Conservation (phyloP, 2,888 invertebrate species). For the Noctua janthe region DNA sequence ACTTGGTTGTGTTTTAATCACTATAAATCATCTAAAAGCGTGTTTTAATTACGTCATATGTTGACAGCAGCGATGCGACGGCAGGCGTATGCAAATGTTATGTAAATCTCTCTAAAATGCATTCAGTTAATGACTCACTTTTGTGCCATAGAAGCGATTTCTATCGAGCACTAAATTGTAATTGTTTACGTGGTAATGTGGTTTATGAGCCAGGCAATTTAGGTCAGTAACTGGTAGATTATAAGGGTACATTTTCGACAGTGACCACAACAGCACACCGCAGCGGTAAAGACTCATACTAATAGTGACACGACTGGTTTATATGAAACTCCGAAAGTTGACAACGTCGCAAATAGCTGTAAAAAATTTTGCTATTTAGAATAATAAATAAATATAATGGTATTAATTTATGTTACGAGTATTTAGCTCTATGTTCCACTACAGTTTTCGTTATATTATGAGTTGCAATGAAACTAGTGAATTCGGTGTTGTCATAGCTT, state of each 20-base stretch:
- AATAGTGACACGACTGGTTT: neutral
- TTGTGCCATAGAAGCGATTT: constrained; percentile 56
- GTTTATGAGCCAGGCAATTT: constrained; percentile 16
- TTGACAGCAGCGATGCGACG: constrained; percentile 60
- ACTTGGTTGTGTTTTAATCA: constrained; percentile 61
- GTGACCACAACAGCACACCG: neutral
- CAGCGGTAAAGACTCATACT: neutral
- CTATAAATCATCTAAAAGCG: constrained; percentile 70
- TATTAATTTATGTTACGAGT: neutral
- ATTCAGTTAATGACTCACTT: constrained; percentile 68
- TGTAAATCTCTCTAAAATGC: constrained; percentile 75
- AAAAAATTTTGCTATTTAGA: neutral
- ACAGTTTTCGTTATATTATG: neutral
- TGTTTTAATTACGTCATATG: constrained; percentile 73
- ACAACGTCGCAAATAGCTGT: neutral
- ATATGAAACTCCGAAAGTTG: neutral
- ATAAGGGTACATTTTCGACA: neutral
- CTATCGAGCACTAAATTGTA: constrained; percentile 52
- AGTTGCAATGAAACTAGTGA: neutral
- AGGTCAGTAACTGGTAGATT: neutral
- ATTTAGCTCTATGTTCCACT: neutral
- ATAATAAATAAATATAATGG: neutral
- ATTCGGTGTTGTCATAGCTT: neutral
- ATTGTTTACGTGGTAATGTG: constrained; percentile 41
- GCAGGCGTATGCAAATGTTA: constrained; percentile 77